Conservation (phyloP, 2,888 invertebrate species). For the Saturnia japonica region DNA sequence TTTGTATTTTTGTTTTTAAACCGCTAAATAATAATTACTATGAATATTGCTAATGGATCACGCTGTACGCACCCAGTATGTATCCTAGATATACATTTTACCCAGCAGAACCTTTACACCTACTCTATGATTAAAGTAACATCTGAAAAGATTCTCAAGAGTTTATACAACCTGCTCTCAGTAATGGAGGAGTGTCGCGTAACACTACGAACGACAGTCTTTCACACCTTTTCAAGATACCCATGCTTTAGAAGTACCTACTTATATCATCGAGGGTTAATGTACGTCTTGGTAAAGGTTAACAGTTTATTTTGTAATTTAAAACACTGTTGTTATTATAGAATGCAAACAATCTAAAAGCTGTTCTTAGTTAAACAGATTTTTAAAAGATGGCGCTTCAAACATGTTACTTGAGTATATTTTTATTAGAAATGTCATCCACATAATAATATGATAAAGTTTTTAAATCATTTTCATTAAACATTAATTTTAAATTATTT, state of each 20-base stretch:
- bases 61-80: neutral
- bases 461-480: no score
- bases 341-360: no score
- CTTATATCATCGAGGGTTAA: neutral
- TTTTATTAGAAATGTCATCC: no score
- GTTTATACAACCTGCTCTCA: neutral
- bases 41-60: neutral
- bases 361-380: no score
- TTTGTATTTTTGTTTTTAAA: no score
- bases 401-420: no score
- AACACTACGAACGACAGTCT: neutral
- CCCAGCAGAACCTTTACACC: neutral
- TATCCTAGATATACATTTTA: neutral
- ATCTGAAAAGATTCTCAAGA: conserved; percentile 3
- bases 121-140: neutral
- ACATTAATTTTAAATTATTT: no score
- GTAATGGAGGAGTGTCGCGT: neutral
- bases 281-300: neutral
- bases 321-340: neutral
- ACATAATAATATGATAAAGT: no score
- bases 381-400: no score
- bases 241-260: neutral
- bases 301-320: neutral
- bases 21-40: neutral
- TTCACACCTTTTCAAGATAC: neutral